Evolutionary conservation across 2,113 vertebrate species (phyloP).

Genomic region (Protomyctophum bolini): DNA sequence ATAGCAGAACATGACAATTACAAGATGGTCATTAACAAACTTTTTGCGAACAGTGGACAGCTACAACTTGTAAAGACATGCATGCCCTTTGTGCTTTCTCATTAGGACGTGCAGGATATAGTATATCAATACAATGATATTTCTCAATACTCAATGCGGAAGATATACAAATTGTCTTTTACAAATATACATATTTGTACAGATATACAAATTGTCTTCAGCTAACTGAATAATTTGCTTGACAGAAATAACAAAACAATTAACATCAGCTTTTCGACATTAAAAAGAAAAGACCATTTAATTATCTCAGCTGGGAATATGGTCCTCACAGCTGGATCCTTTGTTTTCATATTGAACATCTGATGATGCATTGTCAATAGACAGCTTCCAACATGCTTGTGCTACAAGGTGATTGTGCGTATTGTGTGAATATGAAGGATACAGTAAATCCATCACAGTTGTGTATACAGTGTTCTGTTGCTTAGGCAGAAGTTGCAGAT

Average conservation of each 20-base stretch:
- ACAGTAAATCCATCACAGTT: not conserved
- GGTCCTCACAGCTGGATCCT: not conserved
- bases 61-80: conserved; percentile 2
- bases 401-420: conserved; percentile 15
- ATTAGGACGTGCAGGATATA: too few relatives aligned
- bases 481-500: not conserved
- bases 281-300: conserved; percentile 11
- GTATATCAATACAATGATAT: too few relatives aligned
- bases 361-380: not conserved
- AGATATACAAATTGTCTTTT: too few relatives aligned
- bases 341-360: too few relatives aligned
- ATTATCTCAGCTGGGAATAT: not conserved
- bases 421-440: not conserved
- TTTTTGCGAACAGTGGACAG: not conserved
- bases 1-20: not conserved
- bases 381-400: conserved; percentile 11
- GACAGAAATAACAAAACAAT: too few relatives aligned
- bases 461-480: not conserved
- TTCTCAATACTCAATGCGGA: too few relatives aligned
- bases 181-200: too few relatives aligned
- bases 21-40: not conserved
- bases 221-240: too few relatives aligned
- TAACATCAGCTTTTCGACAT: conserved; percentile 5
- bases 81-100: too few relatives aligned
- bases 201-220: too few relatives aligned